Base-by-base conservation (phyloP, 1,140 invertebrate species). In the Drosophila nigromelanica region DNA sequence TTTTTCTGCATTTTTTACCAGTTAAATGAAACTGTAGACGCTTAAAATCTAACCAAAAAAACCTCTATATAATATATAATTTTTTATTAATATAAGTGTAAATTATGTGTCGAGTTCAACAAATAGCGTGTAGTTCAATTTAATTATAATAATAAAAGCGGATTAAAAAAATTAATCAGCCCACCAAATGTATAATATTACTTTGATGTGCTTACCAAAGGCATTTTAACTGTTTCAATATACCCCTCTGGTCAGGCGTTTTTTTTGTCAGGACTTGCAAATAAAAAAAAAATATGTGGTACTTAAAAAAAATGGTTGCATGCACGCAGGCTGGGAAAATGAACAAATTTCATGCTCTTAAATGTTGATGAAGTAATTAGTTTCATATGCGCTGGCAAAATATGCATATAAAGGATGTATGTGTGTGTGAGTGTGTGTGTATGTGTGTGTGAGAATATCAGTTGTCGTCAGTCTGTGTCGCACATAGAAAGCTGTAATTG, bases 361-460 rank as follows among this genome's bases (percentile, higher is more conserved):
- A 87, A 87, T 87, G 78, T 87, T 87, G 83, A 87, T 89, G 72
- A 82, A 89, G 83, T 89, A 87, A 87, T 87, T 87, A 87, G 79
- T 87, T 76, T 76, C 69, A 81, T 87, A 81, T 87, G 82, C 55
- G 67, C 59, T 56, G 72, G 55, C 42, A 27, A 18, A 10, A 21
- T 51, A 45, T 45, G 21, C 21, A 11, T 21, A 15, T 35, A 27
- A 18, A 59, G 40, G 33, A 56, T 64, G 39, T 33, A 33, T 40
- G 33, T 69, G 33, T 60, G 48, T 48, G 48, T 43, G 42, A 52
- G 40, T 40, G 33, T 69, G 33, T 60, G 48, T 48, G 48, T 43
- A 37, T 56, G 40, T 24, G 52, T 11, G 21, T 48, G 59, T 70
- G 55, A 62, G 40, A n/a, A 24, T 39, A 39, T 59, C 54, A 68